These are phyloP conservation scores for Drosophila subsilvestris DNA, from an alignment of 2,888 invertebrate genomes.

Conservation along the genomic window DNA sequence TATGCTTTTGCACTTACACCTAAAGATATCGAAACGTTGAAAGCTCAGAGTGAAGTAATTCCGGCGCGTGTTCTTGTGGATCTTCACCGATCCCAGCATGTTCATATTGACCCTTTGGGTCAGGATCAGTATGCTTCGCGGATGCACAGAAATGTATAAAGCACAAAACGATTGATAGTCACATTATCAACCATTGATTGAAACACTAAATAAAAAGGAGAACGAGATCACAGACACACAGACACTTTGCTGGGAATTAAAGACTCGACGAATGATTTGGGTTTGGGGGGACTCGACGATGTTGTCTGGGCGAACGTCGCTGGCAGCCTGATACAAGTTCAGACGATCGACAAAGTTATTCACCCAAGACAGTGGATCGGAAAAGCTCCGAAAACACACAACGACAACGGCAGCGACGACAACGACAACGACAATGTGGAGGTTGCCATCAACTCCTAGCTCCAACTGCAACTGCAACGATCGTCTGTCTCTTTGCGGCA, in stretches of 20 bases:
- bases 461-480: slow-evolving; percentile 3
- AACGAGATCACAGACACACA: neutral
- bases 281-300: slow-evolving; percentile 38
- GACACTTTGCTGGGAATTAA: neutral
- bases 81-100: slow-evolving; percentile 74
- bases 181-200: neutral
- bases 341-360: slow-evolving; percentile 68
- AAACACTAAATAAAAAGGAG: neutral
- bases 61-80: slow-evolving; percentile 77
- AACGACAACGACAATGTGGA: slow-evolving; percentile 16
- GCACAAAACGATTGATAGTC: neutral
- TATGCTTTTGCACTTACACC: slow-evolving; percentile 70
- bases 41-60: slow-evolving; percentile 81
- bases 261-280: slow-evolving; percentile 1
- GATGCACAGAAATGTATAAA: neutral
- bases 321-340: slow-evolving; percentile 70
- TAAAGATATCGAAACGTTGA: slow-evolving; percentile 80
- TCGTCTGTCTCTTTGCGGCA: slow-evolving; percentile 41
- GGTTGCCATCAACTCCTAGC: slow-evolving; percentile 32
- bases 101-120: too few species aligned
- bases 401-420: slow-evolving; percentile 19
- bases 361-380: slow-evolving; percentile 64
- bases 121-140: neutral
- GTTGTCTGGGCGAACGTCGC: slow-evolving; percentile 64
- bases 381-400: slow-evolving; percentile 12